Base-by-base conservation (phyloP, 2,113 vertebrate species). In the Mobula birostris region DNA sequence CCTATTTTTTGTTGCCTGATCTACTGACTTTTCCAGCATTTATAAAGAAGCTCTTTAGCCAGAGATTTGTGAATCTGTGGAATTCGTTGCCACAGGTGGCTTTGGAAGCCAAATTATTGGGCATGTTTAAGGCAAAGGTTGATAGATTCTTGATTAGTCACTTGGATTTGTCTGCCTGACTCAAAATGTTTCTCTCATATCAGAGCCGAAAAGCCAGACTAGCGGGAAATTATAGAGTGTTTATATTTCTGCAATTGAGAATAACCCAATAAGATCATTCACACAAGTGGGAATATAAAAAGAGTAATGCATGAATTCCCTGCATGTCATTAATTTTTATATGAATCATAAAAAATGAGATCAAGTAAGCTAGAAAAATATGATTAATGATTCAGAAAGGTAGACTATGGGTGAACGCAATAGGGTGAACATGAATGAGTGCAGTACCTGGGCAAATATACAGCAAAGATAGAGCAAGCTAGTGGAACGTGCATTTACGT, bases 231-330 rank as follows among this genome's bases (percentile, higher is more conserved):
- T 40, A 93, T 5, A 1, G 12, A 21, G 27, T 93, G 24, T 93
- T 93, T 93, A 93, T 93, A 93, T 93, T 93, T 74, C 70, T 11
- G 74, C 91, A 93, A 15, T 74, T 72, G 91, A 93, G 68, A 76
- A 74, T 74, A 74, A 93, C 36, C 68, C 91, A 76, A 74, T 56
- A 93, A 93, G 68, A 19, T 72, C 70, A 74, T 29, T 74, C 36
- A 27, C 40, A 56, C 70, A 56, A 93, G 68, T 93, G 68, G 70
- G 91, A 48, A 93, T 74, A 48, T 12, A 92, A 74, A 48, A 40
- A 74, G 32, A 74, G 70, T 29, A 93, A 29, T 74, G 12, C 40
- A 56, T 56, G 9, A 93, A 12, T 93, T 93, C 70, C 36, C 68
- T 7, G 61, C n/a, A n/a, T 76, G 1, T 40, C 27, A 76, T 72